phyloP scores from a whole-genome alignment of 1,140 invertebrate genomes.

The Maconellicoccus hirsutus region DNA sequence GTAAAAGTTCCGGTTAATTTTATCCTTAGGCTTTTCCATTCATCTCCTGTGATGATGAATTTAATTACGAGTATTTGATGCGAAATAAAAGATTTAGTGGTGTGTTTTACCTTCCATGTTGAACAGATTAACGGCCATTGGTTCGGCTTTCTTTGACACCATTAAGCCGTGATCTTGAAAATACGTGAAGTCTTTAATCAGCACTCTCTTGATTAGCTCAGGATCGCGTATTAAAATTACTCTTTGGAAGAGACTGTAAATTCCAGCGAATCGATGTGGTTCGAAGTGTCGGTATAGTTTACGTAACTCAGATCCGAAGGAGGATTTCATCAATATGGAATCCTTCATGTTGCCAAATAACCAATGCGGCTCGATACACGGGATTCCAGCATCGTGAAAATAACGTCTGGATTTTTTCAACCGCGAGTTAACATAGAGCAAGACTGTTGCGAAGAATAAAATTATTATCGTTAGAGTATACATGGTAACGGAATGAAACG shows the following conservation, averaged over 20 bases:
- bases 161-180: slow-evolving; percentile 36
- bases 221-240: slow-evolving; percentile 37
- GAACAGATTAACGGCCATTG: background rate
- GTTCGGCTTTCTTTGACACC: background rate
- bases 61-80: too few relatives aligned
- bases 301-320: too few relatives aligned
- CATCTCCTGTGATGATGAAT: slow-evolving; percentile 22
- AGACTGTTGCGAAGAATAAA: too few relatives aligned
- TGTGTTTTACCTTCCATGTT: background rate
- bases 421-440: background rate
- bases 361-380: slow-evolving; percentile 26
- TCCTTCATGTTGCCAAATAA: slow-evolving; percentile 28
- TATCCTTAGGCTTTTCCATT: slow-evolving; percentile 35
- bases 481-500: too few relatives aligned
- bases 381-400: slow-evolving; percentile 21
- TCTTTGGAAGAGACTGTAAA: slow-evolving; percentile 32
- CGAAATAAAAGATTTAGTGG: too few relatives aligned
- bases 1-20: slow-evolving; percentile 38
- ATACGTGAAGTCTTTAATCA: slow-evolving; percentile 40
- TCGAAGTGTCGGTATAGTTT: too few relatives aligned
- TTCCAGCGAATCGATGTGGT: slow-evolving; percentile 26
- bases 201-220: slow-evolving; percentile 37
- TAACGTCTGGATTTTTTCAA: background rate
- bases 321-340: too few relatives aligned
- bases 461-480: too few relatives aligned